phyloP scores from a whole-genome alignment of 1,140 invertebrate species.

The Wasmannia auropunctata region DNA sequence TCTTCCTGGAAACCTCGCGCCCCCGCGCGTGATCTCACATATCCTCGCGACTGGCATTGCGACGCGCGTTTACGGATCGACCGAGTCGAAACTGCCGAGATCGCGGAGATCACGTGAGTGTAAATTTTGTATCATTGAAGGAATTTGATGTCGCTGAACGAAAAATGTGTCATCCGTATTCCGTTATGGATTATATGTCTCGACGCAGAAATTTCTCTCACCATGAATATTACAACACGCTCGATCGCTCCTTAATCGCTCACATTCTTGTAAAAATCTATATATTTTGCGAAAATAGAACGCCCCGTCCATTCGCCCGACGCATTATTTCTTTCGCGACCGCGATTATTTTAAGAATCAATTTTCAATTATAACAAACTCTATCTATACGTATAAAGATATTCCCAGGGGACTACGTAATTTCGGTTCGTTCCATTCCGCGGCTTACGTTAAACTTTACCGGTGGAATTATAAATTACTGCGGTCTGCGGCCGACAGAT shows the following conservation, averaged over 20 bases:
- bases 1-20: conserved; percentile 19
- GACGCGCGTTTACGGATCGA: conserved; percentile 40
- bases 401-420: conserved; percentile 1
- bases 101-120: not conserved
- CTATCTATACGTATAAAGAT: conserved; percentile 16
- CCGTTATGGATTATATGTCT: not conserved
- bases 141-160: not conserved
- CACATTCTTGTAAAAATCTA: not conserved
- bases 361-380: conserved; percentile 30
- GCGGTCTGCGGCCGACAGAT: conserved; percentile 28
- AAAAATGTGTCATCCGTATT: not conserved
- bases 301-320: not conserved
- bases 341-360: not conserved
- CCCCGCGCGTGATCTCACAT: not conserved
- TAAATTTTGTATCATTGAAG: conserved; percentile 29
- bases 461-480: conserved; percentile 58
- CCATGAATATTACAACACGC: not conserved
- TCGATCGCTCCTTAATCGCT: not conserved
- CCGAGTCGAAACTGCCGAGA: not conserved
- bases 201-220: not conserved
- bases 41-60: not conserved
- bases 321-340: too few relatives aligned
- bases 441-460: conserved; percentile 47
- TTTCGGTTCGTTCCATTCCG: conserved; percentile 6
- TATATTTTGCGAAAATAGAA: conserved; percentile 18